Percentiles rank a stretch among this genome's conserved stretches.
Evolutionary conservation across 1,140 invertebrate species (phyloP).

Genomic region (Nebria ingens): DNA sequence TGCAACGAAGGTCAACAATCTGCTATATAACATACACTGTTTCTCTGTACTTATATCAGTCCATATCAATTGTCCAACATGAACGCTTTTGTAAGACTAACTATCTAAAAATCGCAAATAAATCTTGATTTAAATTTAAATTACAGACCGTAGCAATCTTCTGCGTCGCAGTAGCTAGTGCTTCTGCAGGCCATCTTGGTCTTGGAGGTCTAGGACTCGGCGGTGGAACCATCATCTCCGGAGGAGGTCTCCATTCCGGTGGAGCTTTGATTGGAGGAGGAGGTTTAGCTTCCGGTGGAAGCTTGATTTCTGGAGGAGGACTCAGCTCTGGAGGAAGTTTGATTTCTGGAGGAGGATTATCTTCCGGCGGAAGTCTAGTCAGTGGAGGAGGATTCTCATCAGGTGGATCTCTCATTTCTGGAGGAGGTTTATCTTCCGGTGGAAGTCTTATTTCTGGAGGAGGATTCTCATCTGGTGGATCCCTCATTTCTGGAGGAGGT

Average conservation of each 20-base stretch:
- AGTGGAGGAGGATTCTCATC: neutral
- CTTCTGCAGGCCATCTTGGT: slow-evolving; percentile 21
- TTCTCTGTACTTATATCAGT: neutral
- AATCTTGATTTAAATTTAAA: neutral
- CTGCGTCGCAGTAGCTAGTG: slow-evolving; percentile 21
- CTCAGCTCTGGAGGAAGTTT: neutral
- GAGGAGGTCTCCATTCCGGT: neutral
- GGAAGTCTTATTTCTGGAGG: slow-evolving; percentile 22
- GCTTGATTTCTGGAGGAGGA: neutral
- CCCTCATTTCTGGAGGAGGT: neutral
- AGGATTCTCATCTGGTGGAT: neutral
- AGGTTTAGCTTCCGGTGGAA: neutral
- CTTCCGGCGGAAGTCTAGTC: slow-evolving; percentile 2
- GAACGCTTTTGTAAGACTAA: slow-evolving; percentile 26
- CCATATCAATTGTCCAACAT: slow-evolving; percentile 11
- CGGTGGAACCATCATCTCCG: neutral
- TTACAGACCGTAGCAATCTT: slow-evolving; percentile 17
- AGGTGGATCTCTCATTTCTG: neutral
- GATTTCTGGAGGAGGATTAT: neutral
- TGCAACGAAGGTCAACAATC: neutral
- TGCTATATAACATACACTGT: neutral
- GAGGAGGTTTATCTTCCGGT: slow-evolving; percentile 17
- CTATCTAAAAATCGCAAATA: too few species aligned
- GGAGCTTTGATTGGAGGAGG: neutral
- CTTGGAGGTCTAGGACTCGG: slow-evolving; percentile 25